Evolutionary conservation across 2,888 invertebrate species (phyloP).

Genomic region (Taenaris catops): DNA sequence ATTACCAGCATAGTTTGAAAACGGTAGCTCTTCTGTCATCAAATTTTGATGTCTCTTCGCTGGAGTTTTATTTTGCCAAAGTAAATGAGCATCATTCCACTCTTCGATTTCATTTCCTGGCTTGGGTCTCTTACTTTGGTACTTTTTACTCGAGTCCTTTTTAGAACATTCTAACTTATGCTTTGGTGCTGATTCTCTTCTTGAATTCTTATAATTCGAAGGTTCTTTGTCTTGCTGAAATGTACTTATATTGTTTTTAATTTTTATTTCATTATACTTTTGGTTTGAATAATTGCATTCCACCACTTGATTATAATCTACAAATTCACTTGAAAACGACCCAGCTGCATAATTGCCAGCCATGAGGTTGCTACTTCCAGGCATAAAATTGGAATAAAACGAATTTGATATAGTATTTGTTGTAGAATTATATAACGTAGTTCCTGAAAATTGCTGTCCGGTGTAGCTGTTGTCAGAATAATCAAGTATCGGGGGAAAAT

Average conservation of each 20-base stretch:
- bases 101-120: slow-evolving; percentile 55
- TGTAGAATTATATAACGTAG: slow-evolving; percentile 63
- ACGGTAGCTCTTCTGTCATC: slow-evolving; percentile 56
- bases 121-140: slow-evolving; percentile 62
- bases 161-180: slow-evolving; percentile 72
- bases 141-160: slow-evolving; percentile 65
- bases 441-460: slow-evolving; percentile 65
- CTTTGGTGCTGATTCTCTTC: slow-evolving; percentile 61
- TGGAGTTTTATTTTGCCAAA: slow-evolving; percentile 62
- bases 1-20: slow-evolving; percentile 63
- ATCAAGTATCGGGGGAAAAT: slow-evolving; percentile 66
- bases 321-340: slow-evolving; percentile 60
- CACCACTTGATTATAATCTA: slow-evolving; percentile 62
- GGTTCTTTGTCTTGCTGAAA: slow-evolving; percentile 55
- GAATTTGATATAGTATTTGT: slow-evolving; percentile 70
- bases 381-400: slow-evolving; percentile 70
- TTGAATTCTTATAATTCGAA: slow-evolving; percentile 49
- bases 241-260: slow-evolving; percentile 51
- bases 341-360: slow-evolving; percentile 56
- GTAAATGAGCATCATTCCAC: slow-evolving; percentile 57
- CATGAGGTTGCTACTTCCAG: slow-evolving; percentile 61
- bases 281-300: slow-evolving; percentile 68
- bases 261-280: slow-evolving; percentile 67
- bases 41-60: slow-evolving; percentile 56
- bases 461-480: slow-evolving; percentile 63